These are phyloP conservation scores for Chiloscyllium plagiosum DNA, from an alignment of 2,113 vertebrate species.

Conservation along the genomic window DNA sequence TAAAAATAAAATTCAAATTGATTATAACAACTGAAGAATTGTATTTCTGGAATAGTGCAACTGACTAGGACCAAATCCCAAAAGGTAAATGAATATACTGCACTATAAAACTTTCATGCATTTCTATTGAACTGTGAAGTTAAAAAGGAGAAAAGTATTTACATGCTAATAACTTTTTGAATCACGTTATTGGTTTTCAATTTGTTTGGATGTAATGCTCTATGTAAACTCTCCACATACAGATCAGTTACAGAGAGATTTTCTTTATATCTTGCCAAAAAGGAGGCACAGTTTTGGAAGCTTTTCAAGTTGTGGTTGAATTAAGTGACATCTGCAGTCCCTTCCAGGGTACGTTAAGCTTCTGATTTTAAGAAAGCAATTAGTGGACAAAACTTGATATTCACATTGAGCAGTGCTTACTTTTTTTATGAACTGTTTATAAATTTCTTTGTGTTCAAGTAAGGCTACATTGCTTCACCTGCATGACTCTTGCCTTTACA, in stretches of 20 bases:
- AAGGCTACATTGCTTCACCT: background rate
- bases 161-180: background rate
- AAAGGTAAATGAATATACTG: background rate
- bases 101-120: background rate
- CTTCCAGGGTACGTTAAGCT: background rate
- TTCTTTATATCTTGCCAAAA: background rate
- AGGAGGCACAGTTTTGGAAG: background rate
- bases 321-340: background rate
- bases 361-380: background rate
- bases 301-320: background rate
- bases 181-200: background rate
- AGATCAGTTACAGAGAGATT: background rate
- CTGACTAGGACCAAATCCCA: background rate
- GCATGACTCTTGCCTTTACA: background rate
- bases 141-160: background rate
- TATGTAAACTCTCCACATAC: background rate
- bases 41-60: no score
- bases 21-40: background rate
- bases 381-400: background rate
- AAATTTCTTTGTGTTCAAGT: background rate
- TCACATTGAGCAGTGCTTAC: background rate
- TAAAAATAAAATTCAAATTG: background rate
- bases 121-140: background rate
- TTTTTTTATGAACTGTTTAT: background rate
- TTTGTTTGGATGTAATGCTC: background rate